Base-by-base conservation (phyloP, 1,140 invertebrate genomes). In the Ips nitidus region DNA sequence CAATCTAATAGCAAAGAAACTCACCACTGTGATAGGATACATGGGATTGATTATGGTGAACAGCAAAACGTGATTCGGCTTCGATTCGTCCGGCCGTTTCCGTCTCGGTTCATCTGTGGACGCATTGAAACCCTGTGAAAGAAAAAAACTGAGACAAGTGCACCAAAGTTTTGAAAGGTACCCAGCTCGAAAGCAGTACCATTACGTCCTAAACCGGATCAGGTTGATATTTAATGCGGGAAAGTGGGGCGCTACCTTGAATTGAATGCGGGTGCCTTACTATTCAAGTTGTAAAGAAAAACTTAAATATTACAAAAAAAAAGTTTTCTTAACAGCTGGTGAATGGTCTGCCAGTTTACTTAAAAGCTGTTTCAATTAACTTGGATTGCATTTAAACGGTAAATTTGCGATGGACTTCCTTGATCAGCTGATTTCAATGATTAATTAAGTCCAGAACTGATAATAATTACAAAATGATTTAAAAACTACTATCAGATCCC, bases 11-110 rank as follows among this genome's bases (percentile, higher is more conserved):
- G 22, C 22, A 22, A 22, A 22, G 22, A 22, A 1, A 95, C 95
- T 94, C 86, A 98, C 96, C 88, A 98, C 97, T 84, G 95, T 98
- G 81, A 99, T 98, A 62, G 97, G 96, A 84, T 98, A 99, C 77
- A 95, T 92, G 70, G 96, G 95, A 83, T 98, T 98, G 78, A 95
- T 90, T 80, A 98, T 93, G 76, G 95, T 98, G 84, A 97, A 94
- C 66, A 98, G 87, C 70, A 98, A 86, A 76, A 98, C 92, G 83
- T 97, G 93, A 85, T 98, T 98, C 75, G 90, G 90, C 78, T 90
- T 83, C 73, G 84, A 82, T 69, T 83, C 83, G 77, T 89, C 87
- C 68, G 83, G 81, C 78, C 87, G 82, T 80, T 89, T 89, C 78
- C 87, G 84, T 74, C 87, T 82, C 74, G 86, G 85, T 78, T 88